phyloP scores from a whole-genome alignment of 2,888 invertebrate genomes.

The Microdon myrmicae region DNA sequence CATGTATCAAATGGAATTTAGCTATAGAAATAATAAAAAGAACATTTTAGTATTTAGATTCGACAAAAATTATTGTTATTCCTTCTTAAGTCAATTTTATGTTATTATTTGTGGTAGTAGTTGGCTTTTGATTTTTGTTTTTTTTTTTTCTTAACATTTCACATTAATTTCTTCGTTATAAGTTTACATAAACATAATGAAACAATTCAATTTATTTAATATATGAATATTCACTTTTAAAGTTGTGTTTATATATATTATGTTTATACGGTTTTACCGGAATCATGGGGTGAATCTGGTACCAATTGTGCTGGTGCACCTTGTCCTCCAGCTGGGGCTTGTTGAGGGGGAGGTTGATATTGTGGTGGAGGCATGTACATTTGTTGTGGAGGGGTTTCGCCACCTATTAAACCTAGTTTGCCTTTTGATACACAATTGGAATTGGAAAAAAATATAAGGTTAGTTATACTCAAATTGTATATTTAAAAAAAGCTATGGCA shows the following conservation, averaged over 20 bases:
- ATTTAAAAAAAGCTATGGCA: slow-evolving; percentile 8
- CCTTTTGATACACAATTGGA: slow-evolving; percentile 51
- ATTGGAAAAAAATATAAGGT: slow-evolving; percentile 1
- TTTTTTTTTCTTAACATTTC: slow-evolving; percentile 26
- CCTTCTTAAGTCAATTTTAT: too few species aligned
- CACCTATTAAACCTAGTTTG: slow-evolving; percentile 65
- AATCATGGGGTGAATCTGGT: slow-evolving; percentile 56
- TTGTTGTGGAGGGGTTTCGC: slow-evolving; percentile 62
- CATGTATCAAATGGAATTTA: too few species aligned
- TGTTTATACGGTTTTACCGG: slow-evolving; percentile 50
- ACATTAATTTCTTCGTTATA: slow-evolving; percentile 39
- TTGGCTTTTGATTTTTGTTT: slow-evolving; percentile 12
- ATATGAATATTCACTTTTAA: slow-evolving; percentile 6
- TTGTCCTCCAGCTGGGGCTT: slow-evolving; percentile 70
- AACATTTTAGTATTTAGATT: too few species aligned
- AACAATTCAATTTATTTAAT: slow-evolving; percentile 30
- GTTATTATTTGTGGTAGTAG: too few species aligned
- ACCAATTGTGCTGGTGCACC: slow-evolving; percentile 64
- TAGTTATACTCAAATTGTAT: slow-evolving; percentile 4
- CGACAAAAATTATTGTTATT: too few species aligned
- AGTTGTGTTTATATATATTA: slow-evolving; percentile 19
- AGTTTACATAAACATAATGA: slow-evolving; percentile 49
- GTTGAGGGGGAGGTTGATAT: slow-evolving; percentile 68
- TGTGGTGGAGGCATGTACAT: slow-evolving; percentile 65
- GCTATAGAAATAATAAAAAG: too few species aligned